These are phyloP conservation scores for Prionace glauca DNA, from an alignment of 2,797 vertebrate genomes.

Conservation along the genomic window DNA sequence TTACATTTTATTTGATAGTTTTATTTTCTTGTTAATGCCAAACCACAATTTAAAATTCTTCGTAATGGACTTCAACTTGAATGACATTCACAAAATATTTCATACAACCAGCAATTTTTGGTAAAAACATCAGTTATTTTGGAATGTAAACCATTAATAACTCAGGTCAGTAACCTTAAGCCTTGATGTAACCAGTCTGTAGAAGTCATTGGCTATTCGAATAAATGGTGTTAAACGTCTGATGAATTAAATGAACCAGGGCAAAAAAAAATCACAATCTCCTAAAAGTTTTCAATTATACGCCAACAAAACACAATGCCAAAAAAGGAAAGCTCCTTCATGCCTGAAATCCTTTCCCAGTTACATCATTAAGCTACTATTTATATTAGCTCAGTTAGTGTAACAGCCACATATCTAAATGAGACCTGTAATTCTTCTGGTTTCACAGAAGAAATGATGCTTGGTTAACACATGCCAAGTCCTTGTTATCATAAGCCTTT, in stretches of 20 bases:
- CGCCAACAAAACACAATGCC: conserved; percentile 63
- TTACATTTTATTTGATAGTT: neutral
- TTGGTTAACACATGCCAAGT: conserved; percentile 51
- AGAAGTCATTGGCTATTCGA: conserved; percentile 48
- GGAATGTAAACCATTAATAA: neutral
- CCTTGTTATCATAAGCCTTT: conserved; percentile 58
- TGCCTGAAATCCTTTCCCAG: conserved; percentile 65
- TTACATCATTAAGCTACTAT: conserved; percentile 63
- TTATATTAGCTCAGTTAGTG: conserved; percentile 53
- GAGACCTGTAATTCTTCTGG: conserved; percentile 56
- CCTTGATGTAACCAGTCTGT: neutral
- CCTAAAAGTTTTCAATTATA: conserved; percentile 61
- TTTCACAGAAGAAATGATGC: conserved; percentile 40
- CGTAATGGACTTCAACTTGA: neutral
- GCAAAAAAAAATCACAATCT: conserved; percentile 55
- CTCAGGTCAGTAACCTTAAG: neutral
- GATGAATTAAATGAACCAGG: conserved; percentile 48
- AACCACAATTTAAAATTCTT: neutral
- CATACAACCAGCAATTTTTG: neutral
- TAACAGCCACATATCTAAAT: conserved; percentile 54
- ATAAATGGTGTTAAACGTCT: conserved; percentile 50
- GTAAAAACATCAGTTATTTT: neutral
- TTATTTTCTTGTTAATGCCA: neutral
- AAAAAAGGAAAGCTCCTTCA: conserved; percentile 68
- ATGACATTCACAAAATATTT: neutral